Base-by-base conservation (phyloP, 2,797 vertebrate species). In the Artibeus lituratus region DNA sequence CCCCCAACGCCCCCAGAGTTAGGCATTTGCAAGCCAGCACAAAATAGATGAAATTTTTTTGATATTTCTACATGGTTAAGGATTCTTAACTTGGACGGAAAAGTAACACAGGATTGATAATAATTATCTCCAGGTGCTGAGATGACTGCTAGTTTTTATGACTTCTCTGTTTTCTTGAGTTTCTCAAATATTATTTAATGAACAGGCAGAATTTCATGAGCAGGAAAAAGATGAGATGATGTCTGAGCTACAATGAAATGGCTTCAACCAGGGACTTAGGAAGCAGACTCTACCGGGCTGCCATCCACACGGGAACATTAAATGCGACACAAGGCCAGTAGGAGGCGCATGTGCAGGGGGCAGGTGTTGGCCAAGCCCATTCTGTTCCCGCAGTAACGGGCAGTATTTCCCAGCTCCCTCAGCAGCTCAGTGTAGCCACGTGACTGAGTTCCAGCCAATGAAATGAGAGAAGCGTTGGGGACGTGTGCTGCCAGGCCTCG, bases 61-160 rank as follows among this genome's bases (percentile, higher is more conserved):
- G 12, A 47, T 88, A 42, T 35, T 82, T 91, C 83, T 80, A 82
- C 47, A 47, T 55, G 16, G 21, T 16, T 70, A 83, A 83, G 90
- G 55, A 67, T 47, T 74, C 59, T 94, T 47, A 37, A 59, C 26
- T 51, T 76, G 53, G 35, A 90, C 72, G 69, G 51, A 82, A 88
- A 88, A 86, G 2, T 88, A 76, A 76, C 21, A 74, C 44, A 95
- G 39, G 16, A 73, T 73, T 70, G 76, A 47, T 80, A 73, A 72
- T 88, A 57, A 82, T 77, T 15, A 82, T 32, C 35, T 37, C 80
- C 32, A 87, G 9, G 59, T 85, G 24, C 65, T 70, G 8, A 35
- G 51, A 69, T 93, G 88, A 91, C 10, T 73, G 83, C 37, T 37
- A 73, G 77, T 59, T 94, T 95, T 80, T 78, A 26, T 49, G 70